A percentile compares a stretch with the other conserved stretches of the same genome.
Conservation (phyloP, 2,888 invertebrate genomes). For the Neuroscelio doddi region DNA sequence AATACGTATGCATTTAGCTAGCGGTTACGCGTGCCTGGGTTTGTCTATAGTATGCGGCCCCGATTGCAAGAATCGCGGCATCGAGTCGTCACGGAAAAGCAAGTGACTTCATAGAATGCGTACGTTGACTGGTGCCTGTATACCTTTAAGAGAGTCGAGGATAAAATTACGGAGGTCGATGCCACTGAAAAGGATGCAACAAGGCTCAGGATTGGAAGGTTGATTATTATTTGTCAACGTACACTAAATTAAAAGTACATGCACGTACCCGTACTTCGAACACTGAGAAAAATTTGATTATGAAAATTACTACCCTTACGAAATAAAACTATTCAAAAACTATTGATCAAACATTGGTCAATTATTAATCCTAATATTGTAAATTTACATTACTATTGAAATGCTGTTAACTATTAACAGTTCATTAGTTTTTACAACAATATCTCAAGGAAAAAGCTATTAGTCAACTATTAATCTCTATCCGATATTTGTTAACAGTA, state of each 20-base stretch:
- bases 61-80: slow-evolving; percentile 45
- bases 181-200: slow-evolving; percentile 24
- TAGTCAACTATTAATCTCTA: too few species aligned
- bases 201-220: not conserved
- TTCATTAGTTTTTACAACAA: too few species aligned
- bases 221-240: not conserved
- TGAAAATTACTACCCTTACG: too few species aligned
- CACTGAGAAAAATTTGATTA: too few species aligned
- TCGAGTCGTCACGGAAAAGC: slow-evolving; percentile 50
- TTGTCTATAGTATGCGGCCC: slow-evolving; percentile 46
- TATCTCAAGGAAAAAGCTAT: too few species aligned
- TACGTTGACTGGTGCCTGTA: slow-evolving; percentile 41
- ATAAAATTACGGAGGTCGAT: slow-evolving; percentile 36
- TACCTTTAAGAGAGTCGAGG: slow-evolving; percentile 30
- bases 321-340: too few species aligned
- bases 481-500: too few species aligned
- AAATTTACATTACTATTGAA: too few species aligned
- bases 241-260: not conserved
- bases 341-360: too few species aligned
- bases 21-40: slow-evolving; percentile 29
- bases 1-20: slow-evolving; percentile 25
- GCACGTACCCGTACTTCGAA: not conserved
- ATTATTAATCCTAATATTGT: too few species aligned
- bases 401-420: too few species aligned
- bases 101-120: slow-evolving; percentile 43